These are phyloP conservation scores for Tetraneura akinire DNA, from an alignment of 1,140 invertebrate genomes.

Conservation along the genomic window DNA sequence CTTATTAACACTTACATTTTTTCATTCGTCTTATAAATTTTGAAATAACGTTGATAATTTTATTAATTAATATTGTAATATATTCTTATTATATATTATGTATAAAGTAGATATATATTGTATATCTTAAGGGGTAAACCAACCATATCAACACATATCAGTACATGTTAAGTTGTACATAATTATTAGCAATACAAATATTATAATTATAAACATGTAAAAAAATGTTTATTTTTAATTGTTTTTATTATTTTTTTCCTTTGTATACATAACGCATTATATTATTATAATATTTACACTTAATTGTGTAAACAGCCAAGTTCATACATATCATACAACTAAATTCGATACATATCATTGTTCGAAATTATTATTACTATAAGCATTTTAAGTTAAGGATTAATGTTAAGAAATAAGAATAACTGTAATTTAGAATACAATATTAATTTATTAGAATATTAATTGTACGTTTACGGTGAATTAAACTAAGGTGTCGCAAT, in stretches of 20 bases:
- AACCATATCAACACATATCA: constrained; percentile 48
- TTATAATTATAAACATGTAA: constrained; percentile 25
- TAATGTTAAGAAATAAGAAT: constrained; percentile 32
- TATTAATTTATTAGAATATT: too few species aligned
- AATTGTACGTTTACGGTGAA: background rate
- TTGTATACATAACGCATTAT: background rate
- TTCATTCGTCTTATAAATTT: constrained; percentile 4
- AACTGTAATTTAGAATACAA: background rate
- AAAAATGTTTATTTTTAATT: constrained; percentile 44
- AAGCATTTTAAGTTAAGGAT: constrained; percentile 4
- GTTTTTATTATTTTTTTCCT: background rate
- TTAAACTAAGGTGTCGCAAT: background rate
- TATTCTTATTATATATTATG: background rate
- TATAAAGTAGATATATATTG: constrained; percentile 3
- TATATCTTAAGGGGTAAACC: constrained; percentile 27
- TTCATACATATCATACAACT: constrained; percentile 47
- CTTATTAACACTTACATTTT: background rate
- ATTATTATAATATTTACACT: constrained; percentile 35
- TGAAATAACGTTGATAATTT: background rate
- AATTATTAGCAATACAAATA: constrained; percentile 37
- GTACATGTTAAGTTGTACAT: constrained; percentile 41
- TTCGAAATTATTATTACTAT: constrained; percentile 45
- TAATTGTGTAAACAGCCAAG: constrained; percentile 47
- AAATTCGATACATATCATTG: constrained; percentile 51
- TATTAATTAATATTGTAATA: background rate